Conservation (phyloP, 2,888 invertebrate genomes). For the Noctua fimbriata region DNA sequence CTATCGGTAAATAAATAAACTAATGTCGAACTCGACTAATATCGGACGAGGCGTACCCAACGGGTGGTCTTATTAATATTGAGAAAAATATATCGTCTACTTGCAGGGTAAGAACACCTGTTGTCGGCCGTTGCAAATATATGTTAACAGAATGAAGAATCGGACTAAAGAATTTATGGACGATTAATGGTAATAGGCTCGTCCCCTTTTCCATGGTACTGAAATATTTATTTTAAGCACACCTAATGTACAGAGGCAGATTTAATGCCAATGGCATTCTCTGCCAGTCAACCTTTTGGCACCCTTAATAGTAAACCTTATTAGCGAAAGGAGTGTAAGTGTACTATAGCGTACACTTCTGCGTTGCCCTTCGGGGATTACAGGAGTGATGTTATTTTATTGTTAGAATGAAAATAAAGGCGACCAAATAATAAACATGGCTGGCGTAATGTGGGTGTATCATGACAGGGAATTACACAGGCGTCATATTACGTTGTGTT, state of each 20-base stretch:
- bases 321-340: neutral
- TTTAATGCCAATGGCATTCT: no score
- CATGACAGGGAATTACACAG: no score
- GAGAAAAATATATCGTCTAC: conserved; percentile 68
- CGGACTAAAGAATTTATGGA: neutral
- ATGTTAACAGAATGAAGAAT: neutral
- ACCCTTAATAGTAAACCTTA: no score
- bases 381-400: neutral
- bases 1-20: conserved; percentile 69
- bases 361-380: neutral
- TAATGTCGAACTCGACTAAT: conserved; percentile 66
- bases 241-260: no score
- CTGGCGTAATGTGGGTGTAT: no score
- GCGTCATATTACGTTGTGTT: no score
- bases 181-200: neutral
- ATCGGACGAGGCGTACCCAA: conserved; percentile 60
- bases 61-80: conserved; percentile 69
- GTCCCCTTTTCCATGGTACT: neutral
- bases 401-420: no score
- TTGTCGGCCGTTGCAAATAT: conserved; percentile 14
- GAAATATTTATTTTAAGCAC: neutral
- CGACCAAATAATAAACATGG: no score
- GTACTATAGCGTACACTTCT: neutral
- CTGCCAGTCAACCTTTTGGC: no score
- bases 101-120: conserved; percentile 40